Base-by-base conservation (phyloP, 2,888 invertebrate species). In the Drosophila dives region DNA sequence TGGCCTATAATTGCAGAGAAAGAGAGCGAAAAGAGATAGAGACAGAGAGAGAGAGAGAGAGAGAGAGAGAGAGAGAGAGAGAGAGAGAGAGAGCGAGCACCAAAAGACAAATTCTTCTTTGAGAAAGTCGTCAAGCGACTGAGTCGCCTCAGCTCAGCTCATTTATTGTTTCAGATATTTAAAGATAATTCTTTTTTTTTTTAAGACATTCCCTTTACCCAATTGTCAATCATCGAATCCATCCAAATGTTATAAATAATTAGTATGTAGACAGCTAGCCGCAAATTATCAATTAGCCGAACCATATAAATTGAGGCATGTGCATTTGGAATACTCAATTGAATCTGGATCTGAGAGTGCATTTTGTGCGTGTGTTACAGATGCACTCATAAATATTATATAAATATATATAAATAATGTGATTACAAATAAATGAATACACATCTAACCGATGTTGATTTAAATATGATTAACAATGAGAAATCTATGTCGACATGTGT, bases 101-200 rank as follows among this genome's bases (percentile, higher is more conserved):
- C 20, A n/a, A 23, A 7, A 11, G 20, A 29, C 23, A 55, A 68
- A 40, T 50, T 59, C 26, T 66, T 59, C 69, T 38, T 61, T 72
- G 80, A 80, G 85, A 84, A 82, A 82, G 82, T 81, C 77, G 82
- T 84, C 82, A 72, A 77, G 68, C 77, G 32, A 80, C 53, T 66
- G 54, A 54, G 26, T 7, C 26, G 36, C 6, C n/a, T n/a, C 26
- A 54, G n/a, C 26, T 51, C 20, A 33, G 50, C 50, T 36, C 20
- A 15, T 36, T 36, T 23, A 6, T 15, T 34, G 11, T 26, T 36
- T 34, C 5, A 32, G 11, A 38, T 11, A 12, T 4, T 26, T 29
- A n/a, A n/a, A 55, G 26, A 38, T 26, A 55, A 38, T 55, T 38
- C 55, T 23, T 45, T 23, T 23, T 23, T 23, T 45, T 23, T 45